Base-by-base conservation (phyloP, 2,113 vertebrate genomes). In the Brachypodius melanocephalos region DNA sequence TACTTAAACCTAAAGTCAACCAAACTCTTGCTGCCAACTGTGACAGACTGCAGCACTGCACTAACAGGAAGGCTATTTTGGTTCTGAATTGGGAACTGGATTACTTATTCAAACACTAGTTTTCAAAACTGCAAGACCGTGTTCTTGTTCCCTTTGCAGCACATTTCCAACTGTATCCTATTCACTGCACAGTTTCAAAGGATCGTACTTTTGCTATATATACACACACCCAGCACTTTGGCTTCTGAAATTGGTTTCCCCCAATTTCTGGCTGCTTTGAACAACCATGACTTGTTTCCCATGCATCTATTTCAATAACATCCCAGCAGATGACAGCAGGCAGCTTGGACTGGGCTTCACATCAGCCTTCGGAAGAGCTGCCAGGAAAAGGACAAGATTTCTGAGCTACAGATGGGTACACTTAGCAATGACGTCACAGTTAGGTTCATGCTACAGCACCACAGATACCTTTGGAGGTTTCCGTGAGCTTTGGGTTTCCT, bases 51-150 rank as follows among this genome's bases (percentile, higher is more conserved):
- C 74, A 93, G 91, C 74, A 77, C 74, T 90, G 90, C 91, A 59
- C 61, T 69, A 83, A 91, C 81, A 93, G 94, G 93, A 96, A 94
- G 48, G 82, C 88, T 96, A 88, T 91, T 97, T 95, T 95, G 58
- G 76, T 73, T 95, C 89, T 66, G 91, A 82, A 83, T 42, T 84
- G 58, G 66, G 88, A 94, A 91, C 88, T 91, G 74, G 67, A 76
- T 93, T 94, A 80, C 62, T 91, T 92, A 82, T 65, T 94, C 94
- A 86, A 93, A 86, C 38, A 85, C 67, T 40, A 85, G 77, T 73
- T 95, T 96, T 79, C 69, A 91, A 91, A 94, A 85, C 77, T 83
- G 73, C 77, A 85, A 71, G 93, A 79, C 58, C 73, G 31, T 36
- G 75, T 73, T 88, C 93, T 85, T 89, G 49, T 85, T 95, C 72